Evolutionary conservation across 2,113 vertebrate genomes (phyloP).

Genomic region (Charina bottae): DNA sequence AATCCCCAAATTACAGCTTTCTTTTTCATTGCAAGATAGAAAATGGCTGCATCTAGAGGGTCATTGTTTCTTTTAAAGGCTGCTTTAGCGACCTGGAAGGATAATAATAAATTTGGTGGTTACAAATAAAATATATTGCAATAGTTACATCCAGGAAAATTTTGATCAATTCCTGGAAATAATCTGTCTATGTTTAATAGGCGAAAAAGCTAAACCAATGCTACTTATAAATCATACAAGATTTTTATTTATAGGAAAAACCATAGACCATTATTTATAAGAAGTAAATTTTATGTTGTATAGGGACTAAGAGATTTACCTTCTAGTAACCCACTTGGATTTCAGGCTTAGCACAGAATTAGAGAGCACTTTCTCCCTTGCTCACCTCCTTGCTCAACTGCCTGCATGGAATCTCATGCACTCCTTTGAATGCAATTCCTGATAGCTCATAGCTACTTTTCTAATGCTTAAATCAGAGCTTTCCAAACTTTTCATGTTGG

Average conservation of each 20-base stretch:
- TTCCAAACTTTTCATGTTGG: no score
- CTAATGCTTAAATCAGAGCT: not conserved
- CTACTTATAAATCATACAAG: not conserved
- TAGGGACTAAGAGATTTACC: not conserved
- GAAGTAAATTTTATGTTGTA: not conserved
- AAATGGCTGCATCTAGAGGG: slow-evolving; percentile 95
- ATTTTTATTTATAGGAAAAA: not conserved
- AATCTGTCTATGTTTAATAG: not conserved
- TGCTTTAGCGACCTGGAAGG: slow-evolving; percentile 91
- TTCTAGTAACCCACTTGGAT: not conserved
- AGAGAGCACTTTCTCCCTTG: not conserved
- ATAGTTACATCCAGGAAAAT: not conserved
- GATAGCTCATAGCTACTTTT: not conserved
- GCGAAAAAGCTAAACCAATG: not conserved
- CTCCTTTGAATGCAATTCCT: not conserved
- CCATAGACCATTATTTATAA: not conserved
- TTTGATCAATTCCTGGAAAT: not conserved
- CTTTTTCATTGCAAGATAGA: slow-evolving; percentile 97
- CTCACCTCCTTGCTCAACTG: not conserved
- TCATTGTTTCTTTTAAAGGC: slow-evolving; percentile 92
- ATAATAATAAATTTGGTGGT: not conserved
- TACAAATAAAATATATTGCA: not conserved
- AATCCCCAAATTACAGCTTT: slow-evolving; percentile 97
- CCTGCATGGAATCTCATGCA: not conserved
- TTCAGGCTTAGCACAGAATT: not conserved